Evolutionary conservation across 1,140 invertebrate species (phyloP), one percentile per base, ranked within the genome.

Genomic region (Zaprionus africanus): DNA sequence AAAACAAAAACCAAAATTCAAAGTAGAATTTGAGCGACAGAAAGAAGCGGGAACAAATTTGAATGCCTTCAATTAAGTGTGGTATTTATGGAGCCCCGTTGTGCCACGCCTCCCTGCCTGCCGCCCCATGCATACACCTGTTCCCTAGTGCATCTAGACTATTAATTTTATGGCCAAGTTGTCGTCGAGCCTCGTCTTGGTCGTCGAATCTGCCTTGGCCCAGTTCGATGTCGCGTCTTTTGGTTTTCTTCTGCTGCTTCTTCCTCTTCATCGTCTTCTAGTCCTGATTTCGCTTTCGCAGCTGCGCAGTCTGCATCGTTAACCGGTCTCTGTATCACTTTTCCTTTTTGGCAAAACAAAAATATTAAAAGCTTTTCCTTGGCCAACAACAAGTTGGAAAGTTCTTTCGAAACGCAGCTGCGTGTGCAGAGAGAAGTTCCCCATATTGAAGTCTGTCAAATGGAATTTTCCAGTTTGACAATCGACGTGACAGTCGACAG

Each of bases 281-380:
- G 81, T 88, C 85, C 85, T 88, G 86, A 78, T 85, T 85, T 88
- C 85, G 85, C 85, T 88, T 88, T 88, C 82, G 62, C 57, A 69
- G 66, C 53, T 63, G 68, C 12, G 62, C 66, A 59, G 26, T 51
- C 49, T 12, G 22, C 60, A 61, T 46, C 43, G 22, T 41, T 41
- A 88, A 88, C 84, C 88, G 84, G 84, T 88, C 49, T 26, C 19
- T 62, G 68, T 67, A 74, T 73, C 81, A 88, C 84, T 88, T 88
- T 88, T 88, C 84, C 81, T 87, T 85, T 84, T 85, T 13, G 13
- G 22, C 1, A 54, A 65, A 76, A 51, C 17, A 51, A 51, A 41
- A 41, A 51, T 51, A 51, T 51, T 51, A 24, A 51, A 71, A 71
- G 73, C 73, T 76, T 71, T 70, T 70, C 67, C 54, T 73, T 66